Conservation (phyloP, 2,113 vertebrate genomes). For the Clinocottus analis region DNA sequence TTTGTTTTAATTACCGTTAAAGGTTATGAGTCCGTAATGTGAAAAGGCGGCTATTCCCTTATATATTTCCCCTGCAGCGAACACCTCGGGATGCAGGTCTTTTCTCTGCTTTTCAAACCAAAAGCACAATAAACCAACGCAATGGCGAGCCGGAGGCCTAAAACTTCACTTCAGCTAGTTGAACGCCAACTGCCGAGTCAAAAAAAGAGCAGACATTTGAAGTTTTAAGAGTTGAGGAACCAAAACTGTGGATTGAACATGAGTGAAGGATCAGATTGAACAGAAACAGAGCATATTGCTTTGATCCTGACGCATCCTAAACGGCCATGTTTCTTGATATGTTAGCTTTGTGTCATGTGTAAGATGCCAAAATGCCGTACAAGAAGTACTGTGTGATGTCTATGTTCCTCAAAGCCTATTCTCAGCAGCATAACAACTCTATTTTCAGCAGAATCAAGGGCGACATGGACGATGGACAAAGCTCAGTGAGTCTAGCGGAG, state of each 20-base stretch:
- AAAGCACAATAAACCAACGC: not conserved
- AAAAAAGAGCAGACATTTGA: not conserved
- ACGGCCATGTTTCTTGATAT: not conserved
- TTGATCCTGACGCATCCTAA: not conserved
- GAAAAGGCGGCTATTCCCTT: not conserved
- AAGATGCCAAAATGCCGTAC: not conserved
- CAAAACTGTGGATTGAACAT: not conserved
- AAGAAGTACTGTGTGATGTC: not conserved
- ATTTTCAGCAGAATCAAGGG: conserved; percentile 51
- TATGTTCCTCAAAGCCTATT: not conserved
- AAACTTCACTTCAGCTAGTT: not conserved
- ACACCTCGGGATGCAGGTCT: not conserved
- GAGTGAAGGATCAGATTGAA: not conserved
- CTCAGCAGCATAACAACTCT: conserved; percentile 19
- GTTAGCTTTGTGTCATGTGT: not conserved
- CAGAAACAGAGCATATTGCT: not conserved
- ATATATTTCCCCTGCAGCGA: not conserved
- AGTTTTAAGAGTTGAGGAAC: too few relatives aligned
- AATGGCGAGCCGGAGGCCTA: not conserved
- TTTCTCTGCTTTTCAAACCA: not conserved
- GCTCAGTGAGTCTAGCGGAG: conserved; percentile 19
- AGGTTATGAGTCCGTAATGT: not conserved
- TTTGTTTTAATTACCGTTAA: not conserved
- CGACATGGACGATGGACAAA: conserved; percentile 3
- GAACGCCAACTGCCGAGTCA: not conserved